Evolutionary conservation across 2,888 invertebrate species (phyloP), one percentile per base, ranked within the genome.

Genomic region (Nomada flava): DNA sequence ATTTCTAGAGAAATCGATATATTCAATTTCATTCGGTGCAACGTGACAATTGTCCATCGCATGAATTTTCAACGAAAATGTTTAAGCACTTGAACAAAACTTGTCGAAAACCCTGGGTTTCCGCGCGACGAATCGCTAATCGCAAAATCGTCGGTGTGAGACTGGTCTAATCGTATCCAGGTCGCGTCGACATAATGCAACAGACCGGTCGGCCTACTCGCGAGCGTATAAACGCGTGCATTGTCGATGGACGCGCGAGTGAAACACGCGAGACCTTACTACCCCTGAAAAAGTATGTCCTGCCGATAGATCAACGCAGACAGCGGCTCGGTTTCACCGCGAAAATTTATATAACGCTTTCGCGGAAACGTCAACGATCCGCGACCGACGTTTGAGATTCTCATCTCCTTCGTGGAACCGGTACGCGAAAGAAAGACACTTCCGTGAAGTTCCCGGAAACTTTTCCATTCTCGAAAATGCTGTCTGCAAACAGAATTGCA

Each of bases 211-310:
- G 18, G 18, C 69, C 47, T 36, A 36, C 36, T 36, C 36, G 36
- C 36, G 36, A 57, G 52, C 52, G 83, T 53, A 64, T 73, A 70
- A 76, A 85, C 59, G 76, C 68, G 62, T n/a, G 65, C 11, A 59
- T 68, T 64, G 71, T 79, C 72, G 52, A 67, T 52, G 55, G 26
- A 20, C 5, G 53, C 26, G 36, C 42, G 36, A 36, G 29, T 29
- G 55, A 59, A 73, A 80, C 77, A 63, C 59, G 65, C 29, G 53
- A 47, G 63, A 68, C 36, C 36, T 36, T 5, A 80, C 67, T 15
- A 29, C 9, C 65, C 18, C 18, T 67, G 65, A 64, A 74, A 68
- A 79, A 67, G 42, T n/a, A 11, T 42, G 15, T n/a, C 18, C 23
- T 18, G 20, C 26, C 13, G 26, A 63, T 73, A 52, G 55, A 59